phyloP scores from a whole-genome alignment of 1,140 invertebrate genomes.

The Lanistes nyassanus region DNA sequence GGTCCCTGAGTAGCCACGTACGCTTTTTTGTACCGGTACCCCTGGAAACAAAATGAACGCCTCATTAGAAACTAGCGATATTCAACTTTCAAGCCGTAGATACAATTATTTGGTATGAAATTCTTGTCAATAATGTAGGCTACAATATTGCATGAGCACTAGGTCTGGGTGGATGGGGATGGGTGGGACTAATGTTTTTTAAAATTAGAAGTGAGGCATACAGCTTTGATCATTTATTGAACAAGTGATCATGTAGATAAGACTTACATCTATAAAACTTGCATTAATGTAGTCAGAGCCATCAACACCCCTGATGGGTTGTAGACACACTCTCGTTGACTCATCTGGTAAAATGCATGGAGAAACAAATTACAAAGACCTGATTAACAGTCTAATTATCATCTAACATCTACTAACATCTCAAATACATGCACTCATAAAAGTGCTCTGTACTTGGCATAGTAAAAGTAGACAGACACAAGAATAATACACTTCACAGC shows the following conservation, averaged over 20 bases:
- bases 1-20: constrained; percentile 99
- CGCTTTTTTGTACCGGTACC: constrained; percentile 91
- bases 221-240: neutral
- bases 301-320: constrained; percentile 89
- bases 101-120: neutral
- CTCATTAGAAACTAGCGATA: neutral
- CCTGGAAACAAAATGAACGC: constrained; percentile 66
- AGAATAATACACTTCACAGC: too few relatives aligned
- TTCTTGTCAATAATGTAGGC: neutral
- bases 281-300: constrained; percentile 99
- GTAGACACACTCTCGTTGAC: constrained; percentile 91
- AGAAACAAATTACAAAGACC: neutral
- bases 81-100: neutral
- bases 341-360: constrained; percentile 72
- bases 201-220: neutral
- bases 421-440: neutral
- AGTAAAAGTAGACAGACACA: neutral
- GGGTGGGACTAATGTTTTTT: too few relatives aligned
- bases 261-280: constrained; percentile 90
- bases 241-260: neutral
- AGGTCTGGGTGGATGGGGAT: too few relatives aligned
- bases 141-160: neutral
- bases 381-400: neutral
- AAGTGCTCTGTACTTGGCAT: neutral
- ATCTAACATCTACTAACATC: neutral